Conservation (phyloP, 2,797 vertebrate genomes). For the Artibeus lituratus region DNA sequence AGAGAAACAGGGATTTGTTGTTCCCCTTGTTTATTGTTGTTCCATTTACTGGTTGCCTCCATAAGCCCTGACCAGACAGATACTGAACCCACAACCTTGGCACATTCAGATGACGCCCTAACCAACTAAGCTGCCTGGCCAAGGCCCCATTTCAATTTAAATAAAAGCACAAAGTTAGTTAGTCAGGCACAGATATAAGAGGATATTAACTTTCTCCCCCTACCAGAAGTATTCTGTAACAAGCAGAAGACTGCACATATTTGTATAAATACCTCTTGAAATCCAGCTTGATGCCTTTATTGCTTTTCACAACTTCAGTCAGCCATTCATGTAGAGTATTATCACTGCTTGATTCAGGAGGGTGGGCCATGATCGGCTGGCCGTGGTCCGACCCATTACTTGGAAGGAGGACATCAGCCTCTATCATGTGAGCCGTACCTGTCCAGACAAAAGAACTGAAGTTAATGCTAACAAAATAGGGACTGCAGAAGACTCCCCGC, state of each 20-base stretch:
- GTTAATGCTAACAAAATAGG: neutral
- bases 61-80: neutral
- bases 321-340: slow-evolving; percentile 91
- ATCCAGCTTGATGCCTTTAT: slow-evolving; percentile 95
- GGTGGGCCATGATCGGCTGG: slow-evolving; percentile 94
- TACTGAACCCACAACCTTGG: neutral
- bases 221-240: neutral
- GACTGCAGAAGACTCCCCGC: neutral
- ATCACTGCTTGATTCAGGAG: slow-evolving; percentile 91
- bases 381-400: slow-evolving; percentile 73
- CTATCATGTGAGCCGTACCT: slow-evolving; percentile 92
- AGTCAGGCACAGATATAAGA: neutral
- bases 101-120: neutral
- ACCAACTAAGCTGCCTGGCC: neutral
- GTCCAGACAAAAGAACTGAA: neutral
- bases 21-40: neutral
- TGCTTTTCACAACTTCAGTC: slow-evolving; percentile 77
- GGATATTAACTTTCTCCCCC: neutral
- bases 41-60: neutral
- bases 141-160: neutral
- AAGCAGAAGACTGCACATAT: neutral
- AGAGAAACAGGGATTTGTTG: neutral
- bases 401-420: slow-evolving; percentile 91
- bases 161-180: neutral
- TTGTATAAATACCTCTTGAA: slow-evolving; percentile 91